Conservation (phyloP, 64 coral and sea anemone genomes). For the Porites lutea region DNA sequence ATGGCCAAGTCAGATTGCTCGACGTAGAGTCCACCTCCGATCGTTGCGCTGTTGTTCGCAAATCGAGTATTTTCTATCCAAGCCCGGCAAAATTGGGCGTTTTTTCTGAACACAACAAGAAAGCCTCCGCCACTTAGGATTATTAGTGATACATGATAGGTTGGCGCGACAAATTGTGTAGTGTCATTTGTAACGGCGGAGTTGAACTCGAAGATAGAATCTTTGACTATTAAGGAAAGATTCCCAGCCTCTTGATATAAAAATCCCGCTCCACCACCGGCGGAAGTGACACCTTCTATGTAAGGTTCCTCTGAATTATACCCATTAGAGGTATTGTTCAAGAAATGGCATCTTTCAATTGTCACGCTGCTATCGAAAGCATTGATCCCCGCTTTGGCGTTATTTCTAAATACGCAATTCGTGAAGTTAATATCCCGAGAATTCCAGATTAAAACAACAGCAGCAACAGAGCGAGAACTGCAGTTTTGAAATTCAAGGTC, state of each 20-base stretch:
- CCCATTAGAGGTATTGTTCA: constrained; percentile 75
- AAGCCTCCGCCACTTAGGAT: constrained; percentile 56
- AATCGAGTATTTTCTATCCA: constrained; percentile 46
- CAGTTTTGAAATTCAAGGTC: constrained; percentile 72
- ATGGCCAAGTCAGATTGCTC: not conserved
- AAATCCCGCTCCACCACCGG: constrained; percentile 48
- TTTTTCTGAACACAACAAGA: constrained; percentile 21
- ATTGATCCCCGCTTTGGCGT: constrained; percentile 73
- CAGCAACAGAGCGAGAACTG: constrained; percentile 51
- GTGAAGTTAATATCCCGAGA: constrained; percentile 51
- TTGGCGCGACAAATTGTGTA: constrained; percentile 24
- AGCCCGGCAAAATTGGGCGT: constrained; percentile 27
- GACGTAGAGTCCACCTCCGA: constrained; percentile 76
- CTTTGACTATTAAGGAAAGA: constrained; percentile 44
- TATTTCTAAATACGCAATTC: constrained; percentile 65
- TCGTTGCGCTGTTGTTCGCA: constrained; percentile 61
- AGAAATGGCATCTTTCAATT: constrained; percentile 56
- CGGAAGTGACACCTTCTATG: constrained; percentile 38
- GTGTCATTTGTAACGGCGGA: constrained; percentile 65
- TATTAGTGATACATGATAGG: constrained; percentile 51
- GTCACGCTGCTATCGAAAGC: not conserved
- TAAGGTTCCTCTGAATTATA: constrained; percentile 5
- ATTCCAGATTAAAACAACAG: constrained; percentile 67
- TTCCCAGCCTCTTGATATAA: constrained; percentile 17
- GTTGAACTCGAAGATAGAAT: constrained; percentile 62